Evolutionary conservation across 2,888 invertebrate genomes (phyloP).

Genomic region (Pachydiplax longipennis): DNA sequence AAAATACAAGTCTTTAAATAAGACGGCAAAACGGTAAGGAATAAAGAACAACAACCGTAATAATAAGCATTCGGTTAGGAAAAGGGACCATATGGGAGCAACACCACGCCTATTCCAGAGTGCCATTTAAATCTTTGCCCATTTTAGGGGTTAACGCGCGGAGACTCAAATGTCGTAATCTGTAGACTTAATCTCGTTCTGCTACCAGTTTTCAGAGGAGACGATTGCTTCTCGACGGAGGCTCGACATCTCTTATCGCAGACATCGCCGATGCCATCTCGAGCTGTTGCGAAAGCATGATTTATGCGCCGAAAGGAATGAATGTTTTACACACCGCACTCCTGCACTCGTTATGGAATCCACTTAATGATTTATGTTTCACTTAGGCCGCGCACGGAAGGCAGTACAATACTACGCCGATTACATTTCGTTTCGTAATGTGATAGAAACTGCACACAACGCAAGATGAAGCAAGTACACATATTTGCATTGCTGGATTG

Average conservation of each 20-base stretch:
- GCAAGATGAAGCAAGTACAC: too few relatives aligned
- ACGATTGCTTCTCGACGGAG: background rate
- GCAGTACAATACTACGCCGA: background rate
- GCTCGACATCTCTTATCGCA: background rate
- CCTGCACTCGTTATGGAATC: background rate
- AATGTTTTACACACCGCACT: background rate
- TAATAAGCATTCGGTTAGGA: too few relatives aligned
- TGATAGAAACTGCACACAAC: too few relatives aligned
- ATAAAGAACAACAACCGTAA: too few relatives aligned
- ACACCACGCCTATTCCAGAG: background rate
- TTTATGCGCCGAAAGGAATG: background rate
- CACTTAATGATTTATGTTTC: background rate
- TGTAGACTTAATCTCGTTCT: background rate
- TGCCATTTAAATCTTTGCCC: background rate
- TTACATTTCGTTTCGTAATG: background rate
- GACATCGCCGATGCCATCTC: background rate
- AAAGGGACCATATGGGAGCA: background rate
- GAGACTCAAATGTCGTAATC: background rate
- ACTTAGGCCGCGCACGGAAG: background rate
- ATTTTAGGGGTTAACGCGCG: background rate
- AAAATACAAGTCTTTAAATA: too few relatives aligned
- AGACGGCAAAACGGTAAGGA: too few relatives aligned
- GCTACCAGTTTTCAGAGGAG: background rate
- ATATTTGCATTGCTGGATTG: too few relatives aligned
- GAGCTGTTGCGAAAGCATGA: background rate